Conservation (phyloP, 2,113 vertebrate species). For the Suncus etruscus region DNA sequence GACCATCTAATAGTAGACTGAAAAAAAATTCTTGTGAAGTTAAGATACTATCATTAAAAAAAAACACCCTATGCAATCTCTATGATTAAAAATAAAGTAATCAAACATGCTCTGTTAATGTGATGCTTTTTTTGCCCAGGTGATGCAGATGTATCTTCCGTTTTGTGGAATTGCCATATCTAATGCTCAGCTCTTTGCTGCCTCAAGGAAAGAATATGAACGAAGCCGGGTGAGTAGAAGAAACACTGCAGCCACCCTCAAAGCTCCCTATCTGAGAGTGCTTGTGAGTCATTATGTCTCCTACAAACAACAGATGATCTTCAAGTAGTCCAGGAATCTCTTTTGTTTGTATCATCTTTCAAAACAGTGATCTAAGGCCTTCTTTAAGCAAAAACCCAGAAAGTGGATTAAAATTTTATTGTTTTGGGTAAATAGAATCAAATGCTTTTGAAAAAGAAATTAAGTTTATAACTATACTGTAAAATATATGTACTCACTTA, state of each 20-base stretch:
- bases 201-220: slow-evolving; percentile 98
- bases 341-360: slow-evolving; percentile 30
- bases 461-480: background rate
- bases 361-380: slow-evolving; percentile 7
- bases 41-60: background rate
- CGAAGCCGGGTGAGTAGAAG: slow-evolving; percentile 95
- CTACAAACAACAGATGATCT: slow-evolving; percentile 59
- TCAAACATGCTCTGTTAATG: background rate
- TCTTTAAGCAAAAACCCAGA: slow-evolving; percentile 28
- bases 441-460: slow-evolving; percentile 57
- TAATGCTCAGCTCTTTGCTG: slow-evolving; percentile 98
- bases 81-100: background rate
- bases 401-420: slow-evolving; percentile 61
- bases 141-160: slow-evolving; percentile 99
- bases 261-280: slow-evolving; percentile 32
- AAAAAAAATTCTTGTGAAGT: slow-evolving; percentile 35
- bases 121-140: slow-evolving; percentile 86
- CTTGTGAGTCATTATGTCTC: slow-evolving; percentile 18
- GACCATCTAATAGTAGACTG: background rate
- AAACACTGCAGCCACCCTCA: background rate
- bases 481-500: background rate
- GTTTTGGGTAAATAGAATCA: slow-evolving; percentile 43
- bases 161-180: slow-evolving; percentile 99
- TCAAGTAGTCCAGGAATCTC: slow-evolving; percentile 19
- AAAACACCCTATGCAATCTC: background rate